Percentiles rank a stretch among this genome's conserved stretches.
These are phyloP conservation scores for Punctoribates punctum DNA, from an alignment of 2,888 invertebrate species.

Conservation along the genomic window DNA sequence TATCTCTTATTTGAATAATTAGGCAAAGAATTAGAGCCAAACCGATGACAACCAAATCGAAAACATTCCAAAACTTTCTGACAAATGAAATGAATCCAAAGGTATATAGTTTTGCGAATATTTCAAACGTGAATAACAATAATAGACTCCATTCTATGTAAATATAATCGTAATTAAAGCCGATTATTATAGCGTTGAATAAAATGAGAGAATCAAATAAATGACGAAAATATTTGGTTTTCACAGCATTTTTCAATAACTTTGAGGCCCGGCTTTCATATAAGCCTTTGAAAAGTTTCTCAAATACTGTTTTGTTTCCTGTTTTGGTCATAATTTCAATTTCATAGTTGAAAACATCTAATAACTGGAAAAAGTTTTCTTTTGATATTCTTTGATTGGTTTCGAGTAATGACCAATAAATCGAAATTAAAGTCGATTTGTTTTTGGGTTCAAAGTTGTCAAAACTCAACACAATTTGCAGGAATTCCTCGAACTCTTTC, in stretches of 20 bases:
- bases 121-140: slow-evolving; percentile 55
- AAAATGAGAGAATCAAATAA: slow-evolving; percentile 56
- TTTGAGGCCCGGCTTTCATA: slow-evolving; percentile 44
- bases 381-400: slow-evolving; percentile 50
- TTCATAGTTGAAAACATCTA: slow-evolving; percentile 55
- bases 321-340: slow-evolving; percentile 54
- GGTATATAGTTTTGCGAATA: slow-evolving; percentile 55
- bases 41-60: slow-evolving; percentile 56
- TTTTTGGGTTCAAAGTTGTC: slow-evolving; percentile 38
- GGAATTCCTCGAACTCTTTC: slow-evolving; percentile 52
- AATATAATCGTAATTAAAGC: slow-evolving; percentile 50
- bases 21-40: slow-evolving; percentile 51
- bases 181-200: slow-evolving; percentile 55
- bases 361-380: slow-evolving; percentile 54
- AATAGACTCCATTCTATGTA: slow-evolving; percentile 55
- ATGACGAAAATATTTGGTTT: slow-evolving; percentile 54
- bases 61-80: slow-evolving; percentile 55
- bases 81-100: slow-evolving; percentile 54
- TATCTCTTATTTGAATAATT: slow-evolving; percentile 12
- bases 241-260: slow-evolving; percentile 42
- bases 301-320: slow-evolving; percentile 40
- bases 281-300: slow-evolving; percentile 43
- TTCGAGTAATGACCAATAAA: slow-evolving; percentile 55
- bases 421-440: slow-evolving; percentile 31
- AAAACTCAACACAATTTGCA: slow-evolving; percentile 51